Conservation (phyloP, 2,888 invertebrate species). For the Lycophotia porphyrea region DNA sequence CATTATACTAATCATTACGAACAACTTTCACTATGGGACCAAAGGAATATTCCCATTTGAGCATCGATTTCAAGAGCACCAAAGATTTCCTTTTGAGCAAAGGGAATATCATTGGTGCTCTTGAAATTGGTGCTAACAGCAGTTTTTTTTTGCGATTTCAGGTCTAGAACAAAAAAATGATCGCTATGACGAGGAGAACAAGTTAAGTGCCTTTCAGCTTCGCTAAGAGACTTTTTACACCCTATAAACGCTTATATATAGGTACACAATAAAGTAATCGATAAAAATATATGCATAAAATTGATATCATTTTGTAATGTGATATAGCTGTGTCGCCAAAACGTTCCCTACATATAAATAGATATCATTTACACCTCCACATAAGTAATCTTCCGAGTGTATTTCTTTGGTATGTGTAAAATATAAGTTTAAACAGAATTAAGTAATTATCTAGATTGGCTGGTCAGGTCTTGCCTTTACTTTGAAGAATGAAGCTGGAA, state of each 20-base stretch:
- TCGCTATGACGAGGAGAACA: no score
- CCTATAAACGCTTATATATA: neutral
- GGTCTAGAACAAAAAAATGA: no score
- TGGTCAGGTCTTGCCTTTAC: neutral
- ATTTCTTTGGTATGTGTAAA: neutral
- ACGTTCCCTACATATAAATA: neutral
- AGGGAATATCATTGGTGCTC: no score
- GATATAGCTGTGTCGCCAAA: neutral
- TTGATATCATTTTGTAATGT: neutral
- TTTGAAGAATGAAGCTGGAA: slow-evolving; percentile 10
- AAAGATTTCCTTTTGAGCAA: no score
- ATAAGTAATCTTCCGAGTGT: neutral
- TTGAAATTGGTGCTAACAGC: no score
- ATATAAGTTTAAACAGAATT: neutral
- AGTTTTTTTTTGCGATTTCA: no score
- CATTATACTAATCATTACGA: no score
- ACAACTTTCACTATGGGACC: no score
- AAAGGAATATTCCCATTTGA: no score
- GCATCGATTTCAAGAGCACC: no score
- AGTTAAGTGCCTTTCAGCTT: no score
- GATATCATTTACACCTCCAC: neutral
- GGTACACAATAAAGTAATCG: neutral
- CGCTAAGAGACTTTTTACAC: no score
- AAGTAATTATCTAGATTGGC: neutral
- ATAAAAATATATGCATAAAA: neutral